phyloP scores from a whole-genome alignment of 2,113 vertebrate genomes.

The Macaca mulatta region DNA sequence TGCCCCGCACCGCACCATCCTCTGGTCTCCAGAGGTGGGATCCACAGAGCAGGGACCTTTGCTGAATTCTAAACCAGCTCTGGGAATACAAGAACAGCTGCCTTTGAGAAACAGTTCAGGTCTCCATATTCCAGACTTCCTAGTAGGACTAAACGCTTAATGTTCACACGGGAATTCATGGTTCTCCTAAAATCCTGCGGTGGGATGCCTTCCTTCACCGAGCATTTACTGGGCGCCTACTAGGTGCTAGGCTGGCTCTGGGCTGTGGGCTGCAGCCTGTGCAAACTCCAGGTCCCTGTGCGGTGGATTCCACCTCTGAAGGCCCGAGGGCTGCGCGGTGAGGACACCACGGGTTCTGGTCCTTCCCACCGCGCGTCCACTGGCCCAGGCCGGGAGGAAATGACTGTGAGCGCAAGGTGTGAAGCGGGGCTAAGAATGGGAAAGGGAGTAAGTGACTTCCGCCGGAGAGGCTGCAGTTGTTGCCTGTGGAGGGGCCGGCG shows the following conservation, averaged over 20 bases:
- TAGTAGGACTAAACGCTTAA: not conserved
- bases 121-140: not conserved
- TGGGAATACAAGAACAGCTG: not conserved
- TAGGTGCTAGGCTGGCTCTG: not conserved
- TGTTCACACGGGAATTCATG: not conserved
- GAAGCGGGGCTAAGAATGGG: not conserved
- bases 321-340: not conserved
- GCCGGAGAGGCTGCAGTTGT: not conserved
- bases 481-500: not conserved
- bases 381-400: not conserved
- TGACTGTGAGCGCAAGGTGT: not conserved
- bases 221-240: not conserved
- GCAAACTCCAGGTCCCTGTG: not conserved
- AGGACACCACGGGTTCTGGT: not conserved
- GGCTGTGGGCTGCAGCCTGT: not conserved
- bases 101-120: not conserved
- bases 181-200: not conserved
- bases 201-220: not conserved
- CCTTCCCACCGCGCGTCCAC: not conserved
- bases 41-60: not conserved
- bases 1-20: no score
- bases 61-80: not conserved
- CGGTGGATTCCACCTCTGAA: fast-evolving
- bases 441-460: not conserved
- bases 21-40: no score